Percentiles rank a stretch among this genome's conserved stretches.
Conservation (phyloP, 2,797 vertebrate genomes). For the Lagocephalus sceleratus region DNA sequence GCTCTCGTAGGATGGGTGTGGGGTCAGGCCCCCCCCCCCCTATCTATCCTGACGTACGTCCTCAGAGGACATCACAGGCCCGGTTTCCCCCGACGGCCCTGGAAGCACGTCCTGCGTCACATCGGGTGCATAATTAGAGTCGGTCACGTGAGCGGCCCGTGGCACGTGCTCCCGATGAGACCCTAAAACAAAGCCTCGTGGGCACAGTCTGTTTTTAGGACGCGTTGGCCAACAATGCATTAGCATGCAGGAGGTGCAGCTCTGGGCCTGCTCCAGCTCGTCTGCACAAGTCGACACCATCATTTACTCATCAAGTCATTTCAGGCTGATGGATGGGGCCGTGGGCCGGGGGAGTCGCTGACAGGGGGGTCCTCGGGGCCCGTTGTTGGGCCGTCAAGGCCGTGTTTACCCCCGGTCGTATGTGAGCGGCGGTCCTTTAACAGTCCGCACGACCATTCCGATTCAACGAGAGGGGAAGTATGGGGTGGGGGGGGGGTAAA, state of each 20-base stretch:
- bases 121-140: no score
- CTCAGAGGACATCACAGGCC: no score
- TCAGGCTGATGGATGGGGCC: conserved; percentile 61
- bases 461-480: conserved; percentile 55
- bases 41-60: no score
- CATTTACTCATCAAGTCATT: conserved; percentile 70
- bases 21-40: no score
- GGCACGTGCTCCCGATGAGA: no score
- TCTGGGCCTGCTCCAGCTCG: conserved; percentile 45
- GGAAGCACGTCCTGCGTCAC: no score
- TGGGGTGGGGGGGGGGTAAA: conserved; percentile 39
- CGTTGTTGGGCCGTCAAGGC: conserved; percentile 58
- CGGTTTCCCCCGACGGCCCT: no score
- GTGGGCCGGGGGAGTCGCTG: conserved; percentile 66
- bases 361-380: conserved; percentile 42
- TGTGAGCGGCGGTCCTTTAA: conserved; percentile 62
- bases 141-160: no score
- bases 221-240: neutral
- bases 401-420: conserved; percentile 64
- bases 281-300: conserved; percentile 70
- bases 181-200: no score
- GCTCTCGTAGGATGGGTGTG: no score
- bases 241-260: conserved; percentile 15
- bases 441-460: conserved; percentile 64
- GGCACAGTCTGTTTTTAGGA: no score